Evolutionary conservation across 2,797 vertebrate species (phyloP).

Genomic region (Merluccius polli): DNA sequence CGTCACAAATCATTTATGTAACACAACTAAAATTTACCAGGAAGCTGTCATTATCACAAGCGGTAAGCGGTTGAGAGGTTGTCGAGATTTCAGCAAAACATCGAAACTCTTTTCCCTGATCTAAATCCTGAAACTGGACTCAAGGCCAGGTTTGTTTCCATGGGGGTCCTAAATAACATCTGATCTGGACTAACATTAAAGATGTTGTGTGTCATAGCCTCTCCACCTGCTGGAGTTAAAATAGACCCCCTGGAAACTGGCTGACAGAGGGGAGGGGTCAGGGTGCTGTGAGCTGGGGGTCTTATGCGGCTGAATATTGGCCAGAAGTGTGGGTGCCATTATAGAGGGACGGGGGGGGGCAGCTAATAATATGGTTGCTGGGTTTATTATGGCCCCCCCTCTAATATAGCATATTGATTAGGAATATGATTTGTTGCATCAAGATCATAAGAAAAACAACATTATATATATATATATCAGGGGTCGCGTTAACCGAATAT

Average conservation of each 20-base stretch:
- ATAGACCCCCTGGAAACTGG: not conserved
- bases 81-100: not conserved
- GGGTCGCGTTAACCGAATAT: too few relatives aligned
- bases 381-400: not conserved
- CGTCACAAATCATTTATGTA: not conserved
- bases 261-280: not conserved
- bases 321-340: not conserved
- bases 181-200: not conserved
- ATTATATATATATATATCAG: too few relatives aligned
- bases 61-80: not conserved
- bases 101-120: not conserved
- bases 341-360: not conserved
- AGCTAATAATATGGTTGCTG: not conserved
- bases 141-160: not conserved
- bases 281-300: not conserved
- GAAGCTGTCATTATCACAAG: not conserved
- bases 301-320: not conserved
- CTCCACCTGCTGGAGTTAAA: not conserved
- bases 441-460: too few relatives aligned
- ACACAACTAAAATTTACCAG: not conserved
- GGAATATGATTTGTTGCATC: not conserved
- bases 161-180: not conserved
- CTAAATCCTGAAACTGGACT: not conserved
- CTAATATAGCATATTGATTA: not conserved
- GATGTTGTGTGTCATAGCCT: not conserved